Conservation (phyloP, 2,113 vertebrate species). For the Otolemur garnettii region DNA sequence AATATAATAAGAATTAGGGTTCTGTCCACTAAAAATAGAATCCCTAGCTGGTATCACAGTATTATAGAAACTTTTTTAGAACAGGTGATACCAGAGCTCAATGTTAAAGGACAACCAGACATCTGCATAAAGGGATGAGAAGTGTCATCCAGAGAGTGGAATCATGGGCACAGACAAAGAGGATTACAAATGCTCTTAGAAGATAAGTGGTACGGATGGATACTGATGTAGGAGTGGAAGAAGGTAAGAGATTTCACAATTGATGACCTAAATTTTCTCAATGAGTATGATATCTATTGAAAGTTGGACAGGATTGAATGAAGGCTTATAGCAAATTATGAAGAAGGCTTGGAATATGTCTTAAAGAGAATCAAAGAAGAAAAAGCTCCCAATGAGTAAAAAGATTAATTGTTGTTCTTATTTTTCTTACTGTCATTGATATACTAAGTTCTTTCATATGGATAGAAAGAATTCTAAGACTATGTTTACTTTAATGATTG, state of each 20-base stretch:
- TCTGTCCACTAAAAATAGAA: background rate
- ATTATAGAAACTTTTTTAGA: background rate
- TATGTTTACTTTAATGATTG: slow-evolving; percentile 23
- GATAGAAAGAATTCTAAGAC: slow-evolving; percentile 13
- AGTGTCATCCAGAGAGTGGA: background rate
- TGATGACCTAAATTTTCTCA: background rate
- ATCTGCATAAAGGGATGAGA: background rate
- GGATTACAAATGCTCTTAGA: background rate
- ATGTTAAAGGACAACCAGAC: background rate
- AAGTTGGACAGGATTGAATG: background rate
- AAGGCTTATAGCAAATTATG: background rate
- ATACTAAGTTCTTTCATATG: background rate
- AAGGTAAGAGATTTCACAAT: background rate
- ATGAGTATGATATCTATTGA: background rate
- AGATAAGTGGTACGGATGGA: background rate
- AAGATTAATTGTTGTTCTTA: background rate
- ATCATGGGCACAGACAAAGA: background rate
- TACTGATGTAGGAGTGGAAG: background rate
- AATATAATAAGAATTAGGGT: slow-evolving; percentile 6
- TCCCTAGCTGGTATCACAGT: background rate
- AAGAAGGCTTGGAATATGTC: background rate
- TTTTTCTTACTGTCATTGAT: background rate
- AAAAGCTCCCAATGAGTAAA: background rate
- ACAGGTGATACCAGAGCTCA: background rate
- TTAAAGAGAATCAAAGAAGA: background rate